Conservation (phyloP, 2,888 invertebrate genomes). For the Xanthorhoe designata region DNA sequence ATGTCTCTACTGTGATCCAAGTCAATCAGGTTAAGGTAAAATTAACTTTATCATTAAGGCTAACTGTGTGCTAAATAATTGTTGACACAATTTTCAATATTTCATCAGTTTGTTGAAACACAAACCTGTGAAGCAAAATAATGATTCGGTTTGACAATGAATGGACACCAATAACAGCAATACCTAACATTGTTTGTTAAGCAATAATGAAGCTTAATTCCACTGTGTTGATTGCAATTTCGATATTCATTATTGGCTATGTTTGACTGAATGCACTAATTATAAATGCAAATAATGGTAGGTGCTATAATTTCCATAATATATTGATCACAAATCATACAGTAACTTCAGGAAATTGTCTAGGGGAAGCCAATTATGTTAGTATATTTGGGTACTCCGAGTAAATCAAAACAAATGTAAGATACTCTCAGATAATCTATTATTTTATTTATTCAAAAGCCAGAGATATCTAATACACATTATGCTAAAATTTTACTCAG, state of each 20-base stretch:
- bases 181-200: conserved; percentile 7
- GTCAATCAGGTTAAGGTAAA: no score
- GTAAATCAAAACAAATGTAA: no score
- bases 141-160: conserved; percentile 10
- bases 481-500: no score
- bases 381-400: no score
- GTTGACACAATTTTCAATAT: background rate
- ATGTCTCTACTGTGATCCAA: no score
- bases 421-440: no score
- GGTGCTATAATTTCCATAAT: background rate
- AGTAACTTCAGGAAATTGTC: background rate
- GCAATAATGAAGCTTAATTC: conserved; percentile 15
- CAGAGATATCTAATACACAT: no score
- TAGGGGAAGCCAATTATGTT: no score
- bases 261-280: conserved; percentile 13
- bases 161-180: conserved; percentile 8
- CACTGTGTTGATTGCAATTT: conserved; percentile 21
- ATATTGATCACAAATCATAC: background rate
- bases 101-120: conserved; percentile 1
- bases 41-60: no score
- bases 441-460: no score
- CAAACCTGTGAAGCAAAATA: conserved; percentile 1
- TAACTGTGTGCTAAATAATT: no score
- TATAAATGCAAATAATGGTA: conserved; percentile 1
- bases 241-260: conserved; percentile 2